Evolutionary conservation across 2,797 vertebrate genomes (phyloP), one percentile per base, ranked within the genome.

Genomic region (Chaunax sp.): DNA sequence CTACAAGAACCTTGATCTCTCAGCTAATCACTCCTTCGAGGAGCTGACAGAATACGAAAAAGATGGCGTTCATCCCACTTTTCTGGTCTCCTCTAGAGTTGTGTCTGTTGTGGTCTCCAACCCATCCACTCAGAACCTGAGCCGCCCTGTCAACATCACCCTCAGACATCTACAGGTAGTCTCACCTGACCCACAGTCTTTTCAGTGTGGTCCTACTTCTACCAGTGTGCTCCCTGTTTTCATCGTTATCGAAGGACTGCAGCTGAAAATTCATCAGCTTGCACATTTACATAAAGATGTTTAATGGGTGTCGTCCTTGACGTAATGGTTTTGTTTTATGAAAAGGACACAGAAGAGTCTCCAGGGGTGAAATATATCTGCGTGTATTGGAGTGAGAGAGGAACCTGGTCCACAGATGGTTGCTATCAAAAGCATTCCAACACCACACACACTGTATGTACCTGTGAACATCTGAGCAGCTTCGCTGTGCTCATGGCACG

Each of bases 401-500:
- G 92, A 10, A 51, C 12, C 56, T 97, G 96, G 96, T 91, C 93
- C 58, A 82, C 75, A 23, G 16, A 60, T 0, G 96, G 96, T 35
- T 95, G 94, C 77, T 0, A 1, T 50, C 64, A 38, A 56, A 46
- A 57, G 2, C 0, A 18, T 9, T 85, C 87, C 23, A 74, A 73
- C n/a, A 46, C 20, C 44, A 78, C 70, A 13, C 83, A 88, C 46
- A 93, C 91, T 1, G 60, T 70, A 44, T 97, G 95, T 71, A 54
- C 19, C 8, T 95, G 94, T 62, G 14, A 15, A 1, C 96, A 97
- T 76, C 90, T 97, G 72, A 96, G 93, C 86, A 97, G 95, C 85
- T 96, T 97, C 0, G 95, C 95, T 0, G 87, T 97, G 0, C 93
- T 96, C 19, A 93, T 96, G 95, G 93, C 95, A 1, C 93, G 94